These are phyloP conservation scores for Agapornis canus DNA, from an alignment of 2,797 vertebrate genomes.

Conservation along the genomic window DNA sequence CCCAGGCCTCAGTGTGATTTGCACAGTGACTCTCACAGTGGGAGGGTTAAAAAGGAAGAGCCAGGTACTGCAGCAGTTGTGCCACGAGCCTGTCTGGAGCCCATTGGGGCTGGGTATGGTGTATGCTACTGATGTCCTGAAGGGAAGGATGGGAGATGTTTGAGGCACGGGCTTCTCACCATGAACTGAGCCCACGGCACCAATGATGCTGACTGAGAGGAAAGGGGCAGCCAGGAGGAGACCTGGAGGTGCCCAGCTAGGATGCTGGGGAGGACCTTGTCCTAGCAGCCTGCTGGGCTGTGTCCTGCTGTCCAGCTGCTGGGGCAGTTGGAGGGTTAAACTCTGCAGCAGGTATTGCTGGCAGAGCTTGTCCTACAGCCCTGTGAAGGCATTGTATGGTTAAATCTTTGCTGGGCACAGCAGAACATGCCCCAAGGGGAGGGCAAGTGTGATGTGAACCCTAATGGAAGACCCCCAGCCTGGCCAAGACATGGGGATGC, in stretches of 20 bases:
- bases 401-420: background rate
- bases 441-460: fast-evolving
- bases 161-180: fast-evolving
- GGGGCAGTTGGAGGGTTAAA: background rate
- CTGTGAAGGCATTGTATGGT: background rate
- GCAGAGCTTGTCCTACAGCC: background rate
- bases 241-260: background rate
- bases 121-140: background rate
- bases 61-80: background rate
- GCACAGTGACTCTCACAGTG: background rate
- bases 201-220: background rate
- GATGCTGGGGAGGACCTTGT: background rate
- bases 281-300: background rate
- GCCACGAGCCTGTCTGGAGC: background rate
- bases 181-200: background rate
- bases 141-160: background rate
- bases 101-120: fast-evolving
- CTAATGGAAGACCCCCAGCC: background rate
- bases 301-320: background rate
- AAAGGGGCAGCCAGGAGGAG: background rate
- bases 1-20: background rate
- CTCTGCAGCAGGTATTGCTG: background rate
- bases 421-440: background rate
- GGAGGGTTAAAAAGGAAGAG: background rate
- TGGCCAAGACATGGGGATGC: too few relatives aligned